These are phyloP conservation scores for Drosophila pseudotakahashii DNA, from an alignment of 2,888 invertebrate genomes.

Conservation along the genomic window DNA sequence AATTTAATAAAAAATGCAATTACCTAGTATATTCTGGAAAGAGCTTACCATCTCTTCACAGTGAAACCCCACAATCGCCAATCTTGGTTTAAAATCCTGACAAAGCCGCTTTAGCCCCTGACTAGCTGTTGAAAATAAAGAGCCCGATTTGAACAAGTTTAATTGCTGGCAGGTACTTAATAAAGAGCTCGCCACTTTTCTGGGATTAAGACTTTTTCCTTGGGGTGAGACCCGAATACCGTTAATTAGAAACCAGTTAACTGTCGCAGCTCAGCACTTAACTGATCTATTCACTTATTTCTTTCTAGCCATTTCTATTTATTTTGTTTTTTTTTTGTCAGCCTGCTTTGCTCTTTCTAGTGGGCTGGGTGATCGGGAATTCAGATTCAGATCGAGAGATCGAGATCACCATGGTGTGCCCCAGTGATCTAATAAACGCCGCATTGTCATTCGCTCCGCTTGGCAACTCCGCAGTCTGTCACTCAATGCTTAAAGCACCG, in stretches of 20 bases:
- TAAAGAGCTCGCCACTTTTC: constrained; percentile 2
- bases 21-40: too few relatives aligned
- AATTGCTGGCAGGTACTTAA: constrained; percentile 6
- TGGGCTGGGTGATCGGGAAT: constrained; percentile 39
- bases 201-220: constrained; percentile 33
- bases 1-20: too few relatives aligned
- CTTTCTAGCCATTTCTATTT: constrained; percentile 14
- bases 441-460: constrained; percentile 46
- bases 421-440: constrained; percentile 51
- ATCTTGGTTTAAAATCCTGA: constrained; percentile 10
- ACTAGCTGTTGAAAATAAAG: constrained; percentile 13
- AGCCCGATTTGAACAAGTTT: constrained; percentile 3
- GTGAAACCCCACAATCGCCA: not conserved
- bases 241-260: constrained; percentile 41
- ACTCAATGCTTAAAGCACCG: constrained; percentile 46
- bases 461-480: constrained; percentile 55
- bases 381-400: constrained; percentile 34
- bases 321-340: constrained; percentile 3
- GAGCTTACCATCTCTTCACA: not conserved
- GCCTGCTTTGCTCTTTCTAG: constrained; percentile 4
- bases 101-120: constrained; percentile 18
- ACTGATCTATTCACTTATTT: constrained; percentile 40
- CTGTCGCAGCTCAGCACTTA: constrained; percentile 20
- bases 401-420: constrained; percentile 36
- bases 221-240: constrained; percentile 4